A percentile compares a stretch with the other conserved stretches of the same genome.
Conservation (phyloP, 2,888 invertebrate genomes). For the Peribatodes rhomboidaria region DNA sequence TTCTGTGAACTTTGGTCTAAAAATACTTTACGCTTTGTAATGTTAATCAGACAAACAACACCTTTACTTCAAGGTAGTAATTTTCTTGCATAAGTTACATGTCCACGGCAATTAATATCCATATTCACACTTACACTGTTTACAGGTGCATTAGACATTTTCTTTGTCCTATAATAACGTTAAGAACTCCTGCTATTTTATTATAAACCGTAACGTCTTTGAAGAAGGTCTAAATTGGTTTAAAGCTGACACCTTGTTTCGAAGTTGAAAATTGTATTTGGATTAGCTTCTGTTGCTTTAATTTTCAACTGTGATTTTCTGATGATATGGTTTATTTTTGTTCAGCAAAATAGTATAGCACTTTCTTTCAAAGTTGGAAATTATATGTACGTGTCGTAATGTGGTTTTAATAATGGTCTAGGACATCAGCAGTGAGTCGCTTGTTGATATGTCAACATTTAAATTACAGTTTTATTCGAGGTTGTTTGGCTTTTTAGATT, state of each 20-base stretch:
- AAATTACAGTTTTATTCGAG: background rate
- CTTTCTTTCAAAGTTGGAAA: slow-evolving; percentile 30
- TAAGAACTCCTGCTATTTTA: background rate
- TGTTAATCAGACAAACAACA: background rate
- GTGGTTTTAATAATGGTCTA: slow-evolving; percentile 43
- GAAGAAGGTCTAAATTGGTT: background rate
- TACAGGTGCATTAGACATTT: slow-evolving; percentile 6
- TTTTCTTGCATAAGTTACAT: background rate
- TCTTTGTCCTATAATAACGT: slow-evolving; percentile 7
- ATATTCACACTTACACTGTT: slow-evolving; percentile 15
- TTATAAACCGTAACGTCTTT: background rate
- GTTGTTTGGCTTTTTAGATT: background rate
- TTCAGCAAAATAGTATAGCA: background rate
- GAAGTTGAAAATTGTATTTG: background rate
- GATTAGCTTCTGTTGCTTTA: background rate
- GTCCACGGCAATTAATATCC: slow-evolving; percentile 4
- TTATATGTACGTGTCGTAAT: slow-evolving; percentile 35
- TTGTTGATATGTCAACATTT: slow-evolving; percentile 29
- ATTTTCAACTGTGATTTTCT: background rate
- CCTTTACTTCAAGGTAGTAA: background rate
- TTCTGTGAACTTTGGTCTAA: too few species aligned
- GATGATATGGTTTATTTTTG: background rate
- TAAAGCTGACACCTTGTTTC: too few species aligned
- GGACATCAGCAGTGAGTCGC: slow-evolving; percentile 17
- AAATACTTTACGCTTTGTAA: background rate